These are phyloP conservation scores for Catostomus latipinnis DNA, from an alignment of 2,797 vertebrate species.

Conservation along the genomic window DNA sequence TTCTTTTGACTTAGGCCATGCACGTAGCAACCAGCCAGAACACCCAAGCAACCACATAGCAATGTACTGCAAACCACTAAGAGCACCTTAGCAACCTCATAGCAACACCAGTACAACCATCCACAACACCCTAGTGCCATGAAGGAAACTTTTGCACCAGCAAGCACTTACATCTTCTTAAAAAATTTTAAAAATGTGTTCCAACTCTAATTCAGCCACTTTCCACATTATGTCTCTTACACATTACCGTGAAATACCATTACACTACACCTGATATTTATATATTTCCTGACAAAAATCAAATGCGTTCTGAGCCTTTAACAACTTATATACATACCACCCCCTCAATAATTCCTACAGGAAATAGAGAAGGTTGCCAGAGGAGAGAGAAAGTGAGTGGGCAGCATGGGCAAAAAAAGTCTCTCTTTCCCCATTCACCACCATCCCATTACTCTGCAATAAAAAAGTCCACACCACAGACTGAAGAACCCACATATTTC, in stretches of 20 bases:
- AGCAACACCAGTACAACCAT: too few species aligned
- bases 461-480: slow-evolving; percentile 58
- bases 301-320: background rate
- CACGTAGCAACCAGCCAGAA: too few species aligned
- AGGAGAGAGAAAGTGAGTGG: slow-evolving; percentile 31
- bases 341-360: slow-evolving; percentile 75
- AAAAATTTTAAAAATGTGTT: too few species aligned
- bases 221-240: too few species aligned
- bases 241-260: background rate
- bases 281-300: background rate
- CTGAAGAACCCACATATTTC: slow-evolving; percentile 74
- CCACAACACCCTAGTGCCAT: too few species aligned
- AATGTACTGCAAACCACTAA: too few species aligned
- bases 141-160: too few species aligned
- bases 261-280: background rate
- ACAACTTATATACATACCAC: background rate
- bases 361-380: slow-evolving; percentile 72
- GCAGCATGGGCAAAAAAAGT: slow-evolving; percentile 6
- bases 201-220: too few species aligned
- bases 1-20: too few species aligned
- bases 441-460: slow-evolving; percentile 35
- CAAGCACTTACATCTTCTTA: too few species aligned
- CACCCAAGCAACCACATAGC: too few species aligned
- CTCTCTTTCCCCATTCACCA: slow-evolving; percentile 38
- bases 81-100: too few species aligned